Conservation (phyloP, 2,888 invertebrate genomes). For the Drosophila bunnanda region DNA sequence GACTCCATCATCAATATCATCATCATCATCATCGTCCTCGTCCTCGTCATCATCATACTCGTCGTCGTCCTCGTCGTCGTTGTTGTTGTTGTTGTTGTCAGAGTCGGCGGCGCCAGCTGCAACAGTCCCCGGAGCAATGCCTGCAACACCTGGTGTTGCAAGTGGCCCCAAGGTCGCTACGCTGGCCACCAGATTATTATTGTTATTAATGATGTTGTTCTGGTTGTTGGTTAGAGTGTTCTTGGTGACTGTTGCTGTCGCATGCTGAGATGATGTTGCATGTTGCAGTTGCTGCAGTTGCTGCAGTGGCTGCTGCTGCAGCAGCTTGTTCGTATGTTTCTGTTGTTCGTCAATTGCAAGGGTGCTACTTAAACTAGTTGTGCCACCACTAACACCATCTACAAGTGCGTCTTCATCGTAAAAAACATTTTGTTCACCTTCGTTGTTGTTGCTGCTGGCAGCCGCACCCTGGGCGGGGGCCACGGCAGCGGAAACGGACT, state of each 20-base stretch:
- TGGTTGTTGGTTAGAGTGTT: conserved; percentile 62
- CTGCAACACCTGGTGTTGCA: conserved; percentile 67
- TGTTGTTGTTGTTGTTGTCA: conserved; percentile 47
- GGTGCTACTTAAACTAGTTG: conserved; percentile 79
- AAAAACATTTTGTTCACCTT: conserved; percentile 85
- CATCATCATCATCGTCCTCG: conserved; percentile 67
- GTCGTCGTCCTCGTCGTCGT: conserved; percentile 52
- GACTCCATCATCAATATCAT: conserved; percentile 86
- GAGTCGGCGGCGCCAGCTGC: conserved; percentile 83
- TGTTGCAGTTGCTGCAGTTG: conserved; percentile 48
- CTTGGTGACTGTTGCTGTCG: conserved; percentile 59
- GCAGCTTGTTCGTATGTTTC: conserved; percentile 62
- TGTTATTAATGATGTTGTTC: conserved; percentile 42
- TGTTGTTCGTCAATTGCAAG: conserved; percentile 75
- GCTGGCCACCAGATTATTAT: conserved; percentile 54
- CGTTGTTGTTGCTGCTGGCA: conserved; percentile 79
- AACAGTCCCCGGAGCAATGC: conserved; percentile 82
- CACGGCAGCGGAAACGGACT: conserved; percentile 51
- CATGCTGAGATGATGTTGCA: conserved; percentile 65
- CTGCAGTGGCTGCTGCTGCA: conserved; percentile 52
- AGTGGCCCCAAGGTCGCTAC: conserved; percentile 52
- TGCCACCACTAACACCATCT: conserved; percentile 81
- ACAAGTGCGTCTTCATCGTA: conserved; percentile 85
- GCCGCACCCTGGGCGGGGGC: conserved; percentile 50
- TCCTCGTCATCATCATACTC: conserved; percentile 59